A percentile compares a stretch with the other conserved stretches of the same genome.
phyloP scores from a whole-genome alignment of 2,888 invertebrate species.

The Hypselothyrea guttata region DNA sequence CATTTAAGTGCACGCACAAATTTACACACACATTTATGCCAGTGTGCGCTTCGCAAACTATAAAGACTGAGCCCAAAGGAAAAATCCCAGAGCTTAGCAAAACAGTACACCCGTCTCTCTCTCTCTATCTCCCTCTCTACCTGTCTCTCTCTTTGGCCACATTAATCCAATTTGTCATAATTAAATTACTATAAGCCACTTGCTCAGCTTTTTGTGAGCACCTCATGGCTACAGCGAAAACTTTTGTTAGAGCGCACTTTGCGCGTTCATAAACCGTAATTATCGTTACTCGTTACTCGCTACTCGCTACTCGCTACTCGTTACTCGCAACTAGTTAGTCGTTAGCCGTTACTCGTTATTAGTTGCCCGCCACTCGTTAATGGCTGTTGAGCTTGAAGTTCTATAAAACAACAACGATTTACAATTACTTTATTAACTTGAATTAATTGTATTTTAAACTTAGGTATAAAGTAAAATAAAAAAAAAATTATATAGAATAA shows the following conservation, averaged over 20 bases:
- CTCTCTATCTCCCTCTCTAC: background rate
- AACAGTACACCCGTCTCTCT: background rate
- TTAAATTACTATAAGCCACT: conserved; percentile 70
- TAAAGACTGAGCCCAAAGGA: conserved; percentile 17
- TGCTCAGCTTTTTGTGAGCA: conserved; percentile 35
- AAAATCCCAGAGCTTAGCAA: conserved; percentile 21
- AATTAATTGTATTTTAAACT: too few species aligned
- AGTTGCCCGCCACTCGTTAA: conserved; percentile 2
- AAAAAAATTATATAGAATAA: too few species aligned
- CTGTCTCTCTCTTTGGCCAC: conserved; percentile 7
- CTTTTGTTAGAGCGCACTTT: conserved; percentile 43
- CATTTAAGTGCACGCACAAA: conserved; percentile 42
- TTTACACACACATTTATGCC: conserved; percentile 23
- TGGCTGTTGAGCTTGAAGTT: too few species aligned
- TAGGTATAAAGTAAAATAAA: too few species aligned
- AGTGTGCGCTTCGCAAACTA: conserved; percentile 9
- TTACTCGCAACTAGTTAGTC: background rate
- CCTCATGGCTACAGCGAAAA: conserved; percentile 19
- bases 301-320: conserved; percentile 3
- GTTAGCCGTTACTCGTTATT: background rate
- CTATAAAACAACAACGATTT: too few species aligned
- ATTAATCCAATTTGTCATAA: conserved; percentile 71
- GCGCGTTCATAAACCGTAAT: conserved; percentile 50
- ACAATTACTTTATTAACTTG: too few species aligned
- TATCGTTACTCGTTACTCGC: conserved; percentile 30